Percentiles rank a stretch among this genome's conserved stretches.
Conservation (phyloP, 2,113 vertebrate species). For the Triplophysa siluroides region DNA sequence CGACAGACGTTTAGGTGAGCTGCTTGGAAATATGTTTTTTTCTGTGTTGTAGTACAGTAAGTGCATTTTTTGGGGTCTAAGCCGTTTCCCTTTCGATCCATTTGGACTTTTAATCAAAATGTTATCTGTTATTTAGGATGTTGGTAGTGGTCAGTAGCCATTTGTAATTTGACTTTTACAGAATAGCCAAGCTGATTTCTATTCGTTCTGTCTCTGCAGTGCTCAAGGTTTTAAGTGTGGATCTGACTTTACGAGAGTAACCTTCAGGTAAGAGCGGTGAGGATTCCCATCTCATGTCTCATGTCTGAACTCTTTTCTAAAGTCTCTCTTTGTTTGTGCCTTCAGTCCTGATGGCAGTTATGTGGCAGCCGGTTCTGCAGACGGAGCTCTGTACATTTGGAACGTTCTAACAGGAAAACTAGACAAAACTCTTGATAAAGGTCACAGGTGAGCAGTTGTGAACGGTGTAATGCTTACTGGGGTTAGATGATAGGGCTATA, state of each 20-base stretch:
- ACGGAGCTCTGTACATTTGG: slow-evolving; percentile 90
- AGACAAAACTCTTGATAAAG: slow-evolving; percentile 83
- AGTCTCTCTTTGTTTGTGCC: not conserved
- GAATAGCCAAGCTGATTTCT: too few relatives aligned
- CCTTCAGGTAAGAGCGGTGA: slow-evolving; percentile 84
- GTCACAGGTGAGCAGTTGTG: slow-evolving; percentile 82
- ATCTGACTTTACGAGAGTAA: slow-evolving; percentile 94
- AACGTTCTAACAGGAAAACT: slow-evolving; percentile 89
- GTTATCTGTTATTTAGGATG: not conserved
- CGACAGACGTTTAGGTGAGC: slow-evolving; percentile 88
- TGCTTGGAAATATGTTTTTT: not conserved
- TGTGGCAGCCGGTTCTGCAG: slow-evolving; percentile 88
- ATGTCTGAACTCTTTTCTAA: not conserved
- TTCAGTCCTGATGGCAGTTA: slow-evolving; percentile 88
- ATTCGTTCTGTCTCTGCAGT: slow-evolving; percentile 62
- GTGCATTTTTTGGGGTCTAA: too few relatives aligned
- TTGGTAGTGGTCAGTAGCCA: too few relatives aligned
- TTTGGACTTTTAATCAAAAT: too few relatives aligned
- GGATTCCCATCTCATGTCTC: too few relatives aligned
- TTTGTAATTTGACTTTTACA: too few relatives aligned
- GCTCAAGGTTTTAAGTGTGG: slow-evolving; percentile 96
- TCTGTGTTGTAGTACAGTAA: too few relatives aligned
- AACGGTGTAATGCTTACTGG: too few relatives aligned
- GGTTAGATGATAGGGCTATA: too few relatives aligned
- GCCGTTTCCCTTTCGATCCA: too few relatives aligned